Base-by-base conservation (phyloP, 2,888 invertebrate genomes). In the Spodoptera littoralis region DNA sequence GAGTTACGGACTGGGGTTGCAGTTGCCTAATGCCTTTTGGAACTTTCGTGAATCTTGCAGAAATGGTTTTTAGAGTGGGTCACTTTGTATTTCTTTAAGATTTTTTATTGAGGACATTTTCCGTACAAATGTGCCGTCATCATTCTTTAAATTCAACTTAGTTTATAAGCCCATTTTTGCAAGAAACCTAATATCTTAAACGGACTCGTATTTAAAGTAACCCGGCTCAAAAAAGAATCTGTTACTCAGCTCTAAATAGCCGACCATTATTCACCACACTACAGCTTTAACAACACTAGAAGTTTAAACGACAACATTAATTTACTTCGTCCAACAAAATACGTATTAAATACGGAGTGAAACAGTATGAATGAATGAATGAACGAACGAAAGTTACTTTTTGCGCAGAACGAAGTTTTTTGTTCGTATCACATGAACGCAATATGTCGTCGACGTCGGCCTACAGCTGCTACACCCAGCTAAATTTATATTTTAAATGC, bases 401-500 rank as follows among this genome's bases (percentile, higher is more conserved):
- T 77, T 78, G 60, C 76, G 57, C 62, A 63, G 66, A 60, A 61
- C 50, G 61, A 54, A 66, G 70, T 85, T 87, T 88, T 89, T 87
- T 83, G 79, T 73, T 79, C 75, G 73, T 74, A 78, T 79, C 75
- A 78, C 71, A 76, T 66, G 80, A 65, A 73, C 83, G 78, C 87
- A 88, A 87, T 87, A 82, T 89, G 88, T 84, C 84, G 80, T 69
- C 84, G 73, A 66, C 71, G 67, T 65, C 73, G 52, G 65, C 73
- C 70, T 70, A 66, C 81, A 82, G 79, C 81, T 79, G 84, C 58
- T 67, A 76, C 74, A 58, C 67, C 66, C 67, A 76, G 57, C 80
- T 65, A 75, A 76, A 82, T 84, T 82, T 84, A 82, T 82, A 81
- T 82, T 84, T 83, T 83, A 80, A 80, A 85, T 81, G 79, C 79